Percentiles rank a stretch among this genome's conserved stretches.
These are phyloP conservation scores for Craterocephalus amniculus DNA, from an alignment of 2,797 vertebrate genomes.

Conservation along the genomic window DNA sequence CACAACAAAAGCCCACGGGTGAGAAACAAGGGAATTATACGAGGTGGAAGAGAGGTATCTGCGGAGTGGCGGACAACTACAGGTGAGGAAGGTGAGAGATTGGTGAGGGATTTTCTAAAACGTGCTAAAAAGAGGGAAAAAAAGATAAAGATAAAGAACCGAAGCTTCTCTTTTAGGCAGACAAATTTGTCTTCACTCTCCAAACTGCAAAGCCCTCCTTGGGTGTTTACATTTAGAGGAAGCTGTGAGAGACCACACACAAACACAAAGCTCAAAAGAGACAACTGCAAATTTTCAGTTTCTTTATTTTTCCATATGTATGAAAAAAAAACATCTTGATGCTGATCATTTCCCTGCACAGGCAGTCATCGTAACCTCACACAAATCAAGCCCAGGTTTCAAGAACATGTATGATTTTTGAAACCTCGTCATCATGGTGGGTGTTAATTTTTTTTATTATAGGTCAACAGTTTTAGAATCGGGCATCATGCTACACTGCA, in stretches of 20 bases:
- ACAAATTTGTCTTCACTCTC: constrained; percentile 28
- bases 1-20: constrained; percentile 51
- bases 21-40: constrained; percentile 21
- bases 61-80: constrained; percentile 53
- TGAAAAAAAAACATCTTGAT: constrained; percentile 17
- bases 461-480: constrained; percentile 80
- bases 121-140: background rate
- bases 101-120: background rate
- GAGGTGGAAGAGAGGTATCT: background rate
- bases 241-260: constrained; percentile 6
- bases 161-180: constrained; percentile 18
- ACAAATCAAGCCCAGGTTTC: background rate
- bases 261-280: constrained; percentile 19
- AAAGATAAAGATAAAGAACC: constrained; percentile 13
- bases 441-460: constrained; percentile 71
- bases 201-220: constrained; percentile 26
- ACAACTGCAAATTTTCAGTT: constrained; percentile 16
- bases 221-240: constrained; percentile 35
- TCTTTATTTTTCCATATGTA: background rate
- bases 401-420: constrained; percentile 33
- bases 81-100: constrained; percentile 12
- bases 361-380: constrained; percentile 14
- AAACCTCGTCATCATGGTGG: constrained; percentile 64
- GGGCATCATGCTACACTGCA: constrained; percentile 67
- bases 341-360: constrained; percentile 21